Base-by-base conservation (phyloP, 2,113 vertebrate genomes). In the Lophura nycthemera region DNA sequence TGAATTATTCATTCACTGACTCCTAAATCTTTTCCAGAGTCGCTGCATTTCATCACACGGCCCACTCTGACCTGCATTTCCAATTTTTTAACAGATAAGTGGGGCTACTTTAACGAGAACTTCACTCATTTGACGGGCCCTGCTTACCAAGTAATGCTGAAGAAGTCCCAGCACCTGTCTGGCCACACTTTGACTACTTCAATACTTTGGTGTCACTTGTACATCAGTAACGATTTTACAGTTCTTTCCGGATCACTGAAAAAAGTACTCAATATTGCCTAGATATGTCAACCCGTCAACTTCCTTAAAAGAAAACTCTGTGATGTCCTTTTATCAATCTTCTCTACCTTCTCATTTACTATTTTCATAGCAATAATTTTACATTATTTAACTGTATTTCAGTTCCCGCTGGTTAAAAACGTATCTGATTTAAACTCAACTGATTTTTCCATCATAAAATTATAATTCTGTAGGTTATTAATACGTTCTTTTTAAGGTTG, bases 321-420 rank as follows among this genome's bases (percentile, higher is more conserved):
- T 83, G 75, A 83, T 42, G 14, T 56, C 60, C 64, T 89, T 92
- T 45, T 77, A 79, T 85, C 71, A 70, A 22, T 73, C 64, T 34
- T 47, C 73, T 89, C 85, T 60, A 83, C 82, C 38, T 40, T 72
- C 52, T 87, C 67, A 59, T 89, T 89, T 71, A 89, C 56, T 77
- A 86, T 88, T 94, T 91, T 76, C 79, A 92, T 64, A 82, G 94
- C 66, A 90, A 85, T 80, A 11, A n/a, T 52, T 76, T 79, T 71
- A 73, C 3, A 13, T 36, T 82, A 65, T 50, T 83, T 81, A 90
- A 84, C 57, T 69, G 48, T 38, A 13, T 47, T 85, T 93, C 67
- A 84, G 27, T 21, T 83, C 38, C 22, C 17, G 78, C 0, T 78
- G 32, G 59, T 57, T 72, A 88, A 25, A 72, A 47, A 77, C 22